These are phyloP conservation scores for Heteractis magnifica DNA, from an alignment of 92 coral and sea anemone genomes.

Conservation along the genomic window DNA sequence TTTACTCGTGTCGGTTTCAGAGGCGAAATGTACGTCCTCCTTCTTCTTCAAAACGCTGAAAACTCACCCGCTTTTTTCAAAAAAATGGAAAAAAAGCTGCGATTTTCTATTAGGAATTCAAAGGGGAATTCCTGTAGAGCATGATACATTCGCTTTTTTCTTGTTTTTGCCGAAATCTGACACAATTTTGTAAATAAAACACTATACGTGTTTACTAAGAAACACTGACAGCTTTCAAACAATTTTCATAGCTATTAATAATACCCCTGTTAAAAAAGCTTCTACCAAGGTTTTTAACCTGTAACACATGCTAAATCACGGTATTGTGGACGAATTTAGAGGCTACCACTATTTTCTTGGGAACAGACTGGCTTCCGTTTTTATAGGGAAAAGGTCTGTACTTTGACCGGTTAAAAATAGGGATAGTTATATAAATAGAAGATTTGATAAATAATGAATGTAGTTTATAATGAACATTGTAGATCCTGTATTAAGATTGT, in stretches of 20 bases:
- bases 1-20: background rate
- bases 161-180: background rate
- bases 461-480: background rate
- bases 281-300: too few species aligned
- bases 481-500: too few species aligned
- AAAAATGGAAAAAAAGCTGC: background rate
- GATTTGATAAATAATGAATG: background rate
- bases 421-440: background rate
- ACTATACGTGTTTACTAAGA: background rate
- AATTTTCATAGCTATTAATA: background rate
- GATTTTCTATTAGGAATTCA: background rate
- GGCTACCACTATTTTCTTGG: background rate
- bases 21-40: background rate
- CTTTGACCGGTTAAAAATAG: background rate
- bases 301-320: too few species aligned
- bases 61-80: background rate
- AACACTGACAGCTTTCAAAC: background rate
- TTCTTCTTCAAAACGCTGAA: background rate
- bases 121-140: background rate
- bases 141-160: background rate
- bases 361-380: background rate
- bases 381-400: background rate
- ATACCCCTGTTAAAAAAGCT: too few species aligned
- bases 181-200: background rate
- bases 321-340: background rate